Base-by-base conservation (phyloP, 1,140 invertebrate species). In the Lethrus apterus region DNA sequence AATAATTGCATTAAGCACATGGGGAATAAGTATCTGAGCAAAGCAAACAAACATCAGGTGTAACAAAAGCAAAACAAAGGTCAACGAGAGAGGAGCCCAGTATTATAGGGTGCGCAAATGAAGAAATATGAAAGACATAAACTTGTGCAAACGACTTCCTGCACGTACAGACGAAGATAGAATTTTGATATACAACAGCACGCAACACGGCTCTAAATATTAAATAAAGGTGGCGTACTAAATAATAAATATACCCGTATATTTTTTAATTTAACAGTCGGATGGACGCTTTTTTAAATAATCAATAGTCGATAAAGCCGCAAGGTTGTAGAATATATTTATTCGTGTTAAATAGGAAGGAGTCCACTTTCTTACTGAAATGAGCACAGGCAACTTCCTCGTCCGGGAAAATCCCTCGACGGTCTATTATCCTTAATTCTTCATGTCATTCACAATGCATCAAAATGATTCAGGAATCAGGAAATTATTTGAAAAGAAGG, bases 81-180 rank as follows among this genome's bases (percentile, higher is more conserved):
- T 13, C 13, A 23, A 5, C 36, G 23, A 40, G 36, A 40, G 13
- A 2, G 4, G 36, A 8, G 13, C 36, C 36, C 19, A 31, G 14
- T 15, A 7, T 34, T 17, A 14, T 34, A 7, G 32, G 2, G 32
- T 14, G 11, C 15, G 32, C 34, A 57, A 57, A 57, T 57, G 52
- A 57, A 55, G 55, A 57, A 57, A 57, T 57, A 57, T 57, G 42
- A 54, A 50, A 46, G 55, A 57, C 55, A 57, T 57, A 57, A 57
- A 57, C 48, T 57, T 48, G 50, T 35, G 34, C 46, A 38, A 57
- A 57, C 46, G 52, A 57, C 55, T 57, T 57, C 49, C 51, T 54
- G 46, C 51, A 34, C 15, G 36, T 30, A 17, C 43, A 51, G 34
- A n/a, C n/a, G n/a, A 51, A 46, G 30, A 51, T 40, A 45, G 33